Evolutionary conservation across 2,113 vertebrate genomes (phyloP), one percentile per base, ranked within the genome.

Genomic region (Pionites leucogaster): DNA sequence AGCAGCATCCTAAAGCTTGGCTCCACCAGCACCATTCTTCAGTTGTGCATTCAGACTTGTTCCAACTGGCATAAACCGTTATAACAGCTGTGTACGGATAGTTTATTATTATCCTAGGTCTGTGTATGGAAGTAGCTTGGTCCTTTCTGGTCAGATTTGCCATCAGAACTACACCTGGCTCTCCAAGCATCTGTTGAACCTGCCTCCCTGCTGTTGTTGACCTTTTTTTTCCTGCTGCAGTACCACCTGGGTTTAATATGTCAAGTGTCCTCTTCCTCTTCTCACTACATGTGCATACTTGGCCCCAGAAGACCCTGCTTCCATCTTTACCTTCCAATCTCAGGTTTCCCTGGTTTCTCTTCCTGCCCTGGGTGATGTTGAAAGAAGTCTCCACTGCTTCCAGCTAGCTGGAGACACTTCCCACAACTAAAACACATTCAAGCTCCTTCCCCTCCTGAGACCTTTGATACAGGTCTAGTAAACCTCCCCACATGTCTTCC

Each of bases 21-120:
- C 3, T 68, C 0, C 35, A 10, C 6, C 25, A 72, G 0, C 0
- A 13, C 8, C 6, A 4, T 70, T 81, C 53, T 79, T 79, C 57
- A 50, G 7, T 17, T n/a, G 25, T 59, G 12, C 5, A 2, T 70
- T 83, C 52, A 77, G 68, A 20, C 13, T 69, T 62, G 11, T 47
- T 83, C 64, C 76, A 57, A 17, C 12, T 60, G 67, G 47, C 55
- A 41, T 60, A 64, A 85, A 71, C 19, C 14, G 15, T 71, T 78
- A 3, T 5, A 55, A 81, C 3, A 1, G 9, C 24, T 59, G 13
- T n/a, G 8, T 22, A 17, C 31, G 6, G 13, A 44, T 5, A 63
- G 17, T 23, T 64, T 55, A 42, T 68, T 72, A 23, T 75, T 35
- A 39, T 52, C 35, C 27, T 50, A n/a, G 16, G 16, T 44, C 15